Evolutionary conservation across 1,140 invertebrate species (phyloP), one percentile per base, ranked within the genome.

Genomic region (Chionoecetes opilio): DNA sequence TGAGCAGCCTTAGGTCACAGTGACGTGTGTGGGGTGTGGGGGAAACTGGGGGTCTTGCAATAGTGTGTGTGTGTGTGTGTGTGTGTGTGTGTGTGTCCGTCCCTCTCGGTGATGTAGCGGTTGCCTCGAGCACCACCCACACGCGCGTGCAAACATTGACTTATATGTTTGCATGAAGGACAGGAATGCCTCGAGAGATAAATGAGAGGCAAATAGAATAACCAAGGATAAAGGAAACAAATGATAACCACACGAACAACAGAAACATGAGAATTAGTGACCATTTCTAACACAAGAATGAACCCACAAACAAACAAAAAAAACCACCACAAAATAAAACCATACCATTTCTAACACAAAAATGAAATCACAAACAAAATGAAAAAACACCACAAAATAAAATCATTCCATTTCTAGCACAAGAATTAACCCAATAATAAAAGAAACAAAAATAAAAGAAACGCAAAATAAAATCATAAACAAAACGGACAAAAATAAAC

Each of bases 111-210:
- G 63, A 75, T 75, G n/a, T n/a, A 75, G 63, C 63, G 26, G n/a
- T 75, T n/a, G 63, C 63, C 63, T 75, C 21, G 21, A 75, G 63
- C 63, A 26, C n/a, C 63, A 75, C 63, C 63, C 63, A 26, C 41
- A 46, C 63, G 63, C 63, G n/a, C 63, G 63, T 75, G 63, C 63
- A 75, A 75, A 75, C 63, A 75, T 75, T 75, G 11, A 75, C 63
- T 21, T 26, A 75, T 17, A n/a, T 41, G 63, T 2, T 17, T n/a
- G 63, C 26, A 26, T n/a, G 63, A 75, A 26, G n/a, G 63, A 3
- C 46, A 53, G 46, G 46, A 3, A 53, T 53, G 46, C 46, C 46
- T n/a, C 46, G 63, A 75, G 11, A 75, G 63, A 75, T 5, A 75
- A 26, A 21, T 53, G 63, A 75, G 63, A 75, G 63, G n/a, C 21